Conservation (phyloP, 2,797 vertebrate species). For the Danio aesculapii region DNA sequence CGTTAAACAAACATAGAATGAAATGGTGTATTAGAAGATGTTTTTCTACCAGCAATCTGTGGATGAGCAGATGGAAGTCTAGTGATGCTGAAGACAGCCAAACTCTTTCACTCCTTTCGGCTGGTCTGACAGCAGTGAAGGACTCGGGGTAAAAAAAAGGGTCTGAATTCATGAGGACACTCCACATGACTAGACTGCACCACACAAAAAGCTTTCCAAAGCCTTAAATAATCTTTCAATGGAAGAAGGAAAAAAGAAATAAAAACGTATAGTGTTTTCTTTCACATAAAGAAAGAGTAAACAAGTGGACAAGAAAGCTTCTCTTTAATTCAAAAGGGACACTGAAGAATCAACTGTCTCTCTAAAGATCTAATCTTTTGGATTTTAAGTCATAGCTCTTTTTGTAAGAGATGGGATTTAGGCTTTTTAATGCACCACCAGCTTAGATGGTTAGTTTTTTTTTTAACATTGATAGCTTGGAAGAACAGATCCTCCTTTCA, state of each 20-base stretch:
- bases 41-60: background rate
- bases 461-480: background rate
- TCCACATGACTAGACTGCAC: constrained; percentile 4
- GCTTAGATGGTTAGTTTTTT: background rate
- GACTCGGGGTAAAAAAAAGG: constrained; percentile 3
- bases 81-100: background rate
- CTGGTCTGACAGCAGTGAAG: constrained; percentile 21
- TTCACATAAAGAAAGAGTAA: background rate
- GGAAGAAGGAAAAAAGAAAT: background rate
- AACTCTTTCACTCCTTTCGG: constrained; percentile 18
- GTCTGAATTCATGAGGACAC: constrained; percentile 13
- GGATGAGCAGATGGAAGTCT: constrained; percentile 19
- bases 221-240: constrained; percentile 16
- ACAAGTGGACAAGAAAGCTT: background rate
- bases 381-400: background rate
- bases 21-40: background rate
- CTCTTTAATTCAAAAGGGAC: constrained; percentile 10
- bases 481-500: constrained; percentile 17
- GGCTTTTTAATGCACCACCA: constrained; percentile 1
- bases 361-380: constrained; percentile 3
- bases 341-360: background rate
- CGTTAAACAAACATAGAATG: constrained; percentile 8
- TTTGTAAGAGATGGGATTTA: constrained; percentile 27
- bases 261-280: background rate
- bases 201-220: background rate